phyloP scores from a whole-genome alignment of 2,888 invertebrate species.

The Abscondita cerata region DNA sequence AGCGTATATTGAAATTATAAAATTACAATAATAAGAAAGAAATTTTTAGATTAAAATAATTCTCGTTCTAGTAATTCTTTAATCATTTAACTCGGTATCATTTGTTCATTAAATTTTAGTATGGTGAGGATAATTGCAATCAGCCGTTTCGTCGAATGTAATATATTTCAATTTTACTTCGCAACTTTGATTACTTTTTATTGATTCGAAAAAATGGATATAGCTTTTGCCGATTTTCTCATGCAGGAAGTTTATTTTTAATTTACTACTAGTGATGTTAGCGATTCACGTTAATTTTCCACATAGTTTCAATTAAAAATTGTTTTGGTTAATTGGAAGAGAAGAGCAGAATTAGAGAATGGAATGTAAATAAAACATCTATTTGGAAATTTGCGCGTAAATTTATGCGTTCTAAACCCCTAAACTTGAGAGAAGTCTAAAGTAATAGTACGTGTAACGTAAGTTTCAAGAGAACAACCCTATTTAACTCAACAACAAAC shows the following conservation, averaged over 20 bases:
- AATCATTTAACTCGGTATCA: neutral
- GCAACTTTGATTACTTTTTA: constrained; percentile 7
- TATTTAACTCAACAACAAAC: constrained; percentile 33
- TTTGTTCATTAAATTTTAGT: neutral
- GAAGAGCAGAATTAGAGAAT: too few species aligned
- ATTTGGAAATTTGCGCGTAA: neutral
- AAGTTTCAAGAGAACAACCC: constrained; percentile 35
- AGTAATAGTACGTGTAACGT: constrained; percentile 23
- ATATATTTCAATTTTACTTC: constrained; percentile 9
- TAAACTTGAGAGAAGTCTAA: constrained; percentile 18
- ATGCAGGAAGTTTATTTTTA: neutral
- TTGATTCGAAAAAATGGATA: constrained; percentile 4
- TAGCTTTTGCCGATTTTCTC: neutral
- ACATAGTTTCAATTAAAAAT: too few species aligned
- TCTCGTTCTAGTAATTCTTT: neutral
- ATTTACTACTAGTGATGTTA: neutral
- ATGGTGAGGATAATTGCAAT: neutral
- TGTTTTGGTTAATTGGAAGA: too few species aligned
- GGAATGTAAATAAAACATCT: neutral
- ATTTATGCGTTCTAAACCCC: constrained; percentile 9
- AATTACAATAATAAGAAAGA: too few species aligned
- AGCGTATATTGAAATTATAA: too few species aligned
- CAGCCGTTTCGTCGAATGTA: constrained; percentile 3
- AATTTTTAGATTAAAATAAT: too few species aligned
- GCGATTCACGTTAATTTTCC: too few species aligned